Conservation (phyloP, 2,888 invertebrate species). For the Oxyteleia sp. region DNA sequence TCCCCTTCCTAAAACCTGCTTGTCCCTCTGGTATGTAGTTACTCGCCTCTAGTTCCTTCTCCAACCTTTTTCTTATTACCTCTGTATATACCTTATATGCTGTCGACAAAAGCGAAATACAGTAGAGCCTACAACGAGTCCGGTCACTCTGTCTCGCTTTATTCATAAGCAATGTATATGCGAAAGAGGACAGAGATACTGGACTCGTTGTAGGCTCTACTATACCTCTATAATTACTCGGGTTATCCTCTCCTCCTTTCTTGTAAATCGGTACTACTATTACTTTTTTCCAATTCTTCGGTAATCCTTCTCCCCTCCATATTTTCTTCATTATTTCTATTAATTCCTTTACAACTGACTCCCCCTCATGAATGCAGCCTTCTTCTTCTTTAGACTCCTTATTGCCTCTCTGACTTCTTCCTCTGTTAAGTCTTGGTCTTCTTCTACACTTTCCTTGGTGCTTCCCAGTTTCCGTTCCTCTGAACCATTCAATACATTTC, state of each 20-base stretch:
- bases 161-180: too few species aligned
- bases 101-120: conserved; percentile 49
- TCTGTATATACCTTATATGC: conserved; percentile 69
- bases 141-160: too few species aligned
- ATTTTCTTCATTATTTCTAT: too few species aligned
- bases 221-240: conserved; percentile 52
- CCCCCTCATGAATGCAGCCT: too few species aligned
- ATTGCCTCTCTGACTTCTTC: neutral
- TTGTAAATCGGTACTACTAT: conserved; percentile 54
- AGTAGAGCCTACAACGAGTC: too few species aligned
- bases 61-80: neutral
- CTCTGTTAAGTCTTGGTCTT: neutral
- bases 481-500: neutral
- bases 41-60: conserved; percentile 29
- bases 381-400: neutral
- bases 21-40: neutral
- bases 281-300: conserved; percentile 55
- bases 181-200: too few species aligned
- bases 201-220: too few species aligned
- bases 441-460: too few species aligned
- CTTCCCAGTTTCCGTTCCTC: neutral
- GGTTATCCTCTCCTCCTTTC: conserved; percentile 35
- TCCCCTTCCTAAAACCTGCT: neutral
- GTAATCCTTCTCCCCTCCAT: conserved; percentile 49
- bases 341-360: too few species aligned